These are phyloP conservation scores for Cyanoderma ruficeps DNA, from an alignment of 2,113 vertebrate genomes.

Conservation along the genomic window DNA sequence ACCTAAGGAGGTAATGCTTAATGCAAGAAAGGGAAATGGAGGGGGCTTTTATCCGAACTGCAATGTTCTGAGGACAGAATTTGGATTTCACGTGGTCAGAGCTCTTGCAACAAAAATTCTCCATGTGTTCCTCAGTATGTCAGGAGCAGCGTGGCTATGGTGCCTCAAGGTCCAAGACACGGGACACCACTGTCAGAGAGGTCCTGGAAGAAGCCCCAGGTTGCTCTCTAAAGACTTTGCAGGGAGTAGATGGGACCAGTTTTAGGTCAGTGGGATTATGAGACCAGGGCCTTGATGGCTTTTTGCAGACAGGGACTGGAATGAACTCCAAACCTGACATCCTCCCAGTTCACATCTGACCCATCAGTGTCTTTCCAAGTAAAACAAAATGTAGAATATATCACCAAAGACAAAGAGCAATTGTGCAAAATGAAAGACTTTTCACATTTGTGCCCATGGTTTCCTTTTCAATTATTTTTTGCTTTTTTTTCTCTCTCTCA, in stretches of 20 bases:
- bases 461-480: background rate
- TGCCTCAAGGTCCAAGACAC: background rate
- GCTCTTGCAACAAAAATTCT: background rate
- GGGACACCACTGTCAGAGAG: background rate
- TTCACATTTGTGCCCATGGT: background rate
- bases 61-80: background rate
- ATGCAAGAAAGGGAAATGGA: background rate
- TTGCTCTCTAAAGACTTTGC: background rate
- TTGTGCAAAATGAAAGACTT: background rate
- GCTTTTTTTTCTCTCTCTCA: background rate
- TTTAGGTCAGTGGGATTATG: background rate
- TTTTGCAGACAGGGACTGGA: fast-evolving
- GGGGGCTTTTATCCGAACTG: background rate
- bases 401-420: background rate
- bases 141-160: background rate
- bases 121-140: background rate
- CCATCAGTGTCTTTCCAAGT: background rate
- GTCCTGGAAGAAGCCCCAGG: background rate
- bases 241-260: background rate
- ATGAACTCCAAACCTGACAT: background rate
- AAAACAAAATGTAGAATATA: background rate
- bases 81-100: background rate
- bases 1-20: background rate
- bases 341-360: background rate
- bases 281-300: background rate